Percentiles rank a stretch among this genome's conserved stretches.
Conservation (phyloP, 1,140 invertebrate species). For the Drosophila sulfurigaster region DNA sequence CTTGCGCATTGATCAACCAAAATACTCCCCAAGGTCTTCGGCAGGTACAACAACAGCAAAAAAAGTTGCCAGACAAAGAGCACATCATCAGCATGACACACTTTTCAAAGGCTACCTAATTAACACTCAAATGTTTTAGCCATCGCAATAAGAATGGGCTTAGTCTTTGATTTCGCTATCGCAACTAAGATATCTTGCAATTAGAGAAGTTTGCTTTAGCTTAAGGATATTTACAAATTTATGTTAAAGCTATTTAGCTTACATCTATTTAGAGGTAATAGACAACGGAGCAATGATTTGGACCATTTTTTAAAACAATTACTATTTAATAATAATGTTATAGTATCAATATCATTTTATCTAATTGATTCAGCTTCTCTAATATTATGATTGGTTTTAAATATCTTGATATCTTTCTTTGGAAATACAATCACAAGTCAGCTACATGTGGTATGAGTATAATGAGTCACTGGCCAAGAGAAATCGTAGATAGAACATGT, state of each 20-base stretch:
- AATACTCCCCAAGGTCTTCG: slow-evolving; percentile 51
- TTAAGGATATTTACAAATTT: too few species aligned
- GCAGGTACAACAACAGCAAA: slow-evolving; percentile 21
- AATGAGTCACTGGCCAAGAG: slow-evolving; percentile 16
- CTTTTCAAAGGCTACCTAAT: slow-evolving; percentile 30
- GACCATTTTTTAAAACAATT: too few species aligned
- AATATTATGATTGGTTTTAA: too few species aligned
- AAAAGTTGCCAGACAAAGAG: slow-evolving; percentile 22
- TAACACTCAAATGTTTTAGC: slow-evolving; percentile 11
- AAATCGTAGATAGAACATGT: slow-evolving; percentile 39
- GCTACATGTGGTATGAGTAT: slow-evolving; percentile 23
- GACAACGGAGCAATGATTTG: too few species aligned
- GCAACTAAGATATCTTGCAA: background rate
- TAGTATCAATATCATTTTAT: too few species aligned
- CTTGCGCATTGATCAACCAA: slow-evolving; percentile 33
- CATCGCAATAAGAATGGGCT: slow-evolving; percentile 1
- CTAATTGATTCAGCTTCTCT: too few species aligned
- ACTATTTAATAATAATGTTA: too few species aligned
- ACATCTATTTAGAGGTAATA: too few species aligned
- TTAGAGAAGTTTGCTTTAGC: background rate
- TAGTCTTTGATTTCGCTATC: background rate
- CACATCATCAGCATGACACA: slow-evolving; percentile 11
- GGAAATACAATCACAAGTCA: slow-evolving; percentile 19
- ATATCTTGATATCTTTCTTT: too few species aligned
- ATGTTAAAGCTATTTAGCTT: too few species aligned